Base-by-base conservation (phyloP, 2,888 invertebrate genomes). In the Nephrotoma guestfalica region DNA sequence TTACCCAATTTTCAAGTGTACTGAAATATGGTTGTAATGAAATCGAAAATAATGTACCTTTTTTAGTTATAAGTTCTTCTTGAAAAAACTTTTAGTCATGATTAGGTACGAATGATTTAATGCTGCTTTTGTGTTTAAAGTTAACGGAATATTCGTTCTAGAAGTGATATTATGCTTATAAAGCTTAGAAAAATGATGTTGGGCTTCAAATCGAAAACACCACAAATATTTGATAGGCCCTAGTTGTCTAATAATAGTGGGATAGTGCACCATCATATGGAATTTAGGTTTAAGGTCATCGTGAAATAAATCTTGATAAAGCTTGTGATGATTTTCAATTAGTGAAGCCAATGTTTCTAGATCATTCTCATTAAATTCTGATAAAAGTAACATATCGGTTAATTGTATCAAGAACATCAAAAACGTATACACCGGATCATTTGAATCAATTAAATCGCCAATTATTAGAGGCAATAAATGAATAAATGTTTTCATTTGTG, bases 401-500 rank as follows among this genome's bases (percentile, higher is more conserved):
- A 87, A 71, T 87, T n/a, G n/a, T n/a, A n/a, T n/a, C n/a, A n/a
- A n/a, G n/a, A n/a, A n/a, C n/a, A n/a, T n/a, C n/a, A 86, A 57
- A 86, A 57, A 71, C 15, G 41, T 41, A 71, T 86, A 86, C 5
- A 85, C 45, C 15, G n/a, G n/a, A n/a, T 85, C 85, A 30, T 87
- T 87, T 86, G 51, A 11, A 85, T 85, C 85, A 15, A 87, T 85
- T 41, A 87, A 83, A 41, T 87, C 87, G 18, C 87, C 87, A n/a
- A 87, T 86, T 83, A 87, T 86, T 85, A 87, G 84, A 43, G 86
- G 87, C 30, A 87, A 41, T 40, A 86, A 86, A 42, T 87, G 87
- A 84, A 85, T 43, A 87, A 87, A 87, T 4, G 87, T 86, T 86
- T 86, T 86, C 87, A 87, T 87, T 86, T 87, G 71, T 47, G 42